Percentiles rank a stretch among this genome's conserved stretches.
Evolutionary conservation across 2,113 vertebrate species (phyloP).

Genomic region (Hyperoodon ampullatus): DNA sequence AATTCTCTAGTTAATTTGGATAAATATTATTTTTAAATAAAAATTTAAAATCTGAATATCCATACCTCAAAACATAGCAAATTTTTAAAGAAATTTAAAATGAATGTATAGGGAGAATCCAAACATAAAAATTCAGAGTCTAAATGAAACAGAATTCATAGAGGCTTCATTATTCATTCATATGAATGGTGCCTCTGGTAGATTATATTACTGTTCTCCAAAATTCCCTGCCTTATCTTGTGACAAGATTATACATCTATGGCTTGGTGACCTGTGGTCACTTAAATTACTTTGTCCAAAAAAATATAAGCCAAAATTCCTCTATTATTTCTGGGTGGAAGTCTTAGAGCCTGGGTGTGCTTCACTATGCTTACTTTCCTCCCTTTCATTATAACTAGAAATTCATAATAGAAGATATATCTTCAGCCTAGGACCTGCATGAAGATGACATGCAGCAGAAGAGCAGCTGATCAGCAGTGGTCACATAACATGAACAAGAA

Average conservation of each 20-base stretch:
- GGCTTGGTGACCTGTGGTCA: not conserved
- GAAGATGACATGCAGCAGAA: not conserved
- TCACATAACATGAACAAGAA: not conserved
- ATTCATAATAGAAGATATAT: not conserved
- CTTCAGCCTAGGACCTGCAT: not conserved
- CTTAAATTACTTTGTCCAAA: not conserved
- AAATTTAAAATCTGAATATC: not conserved
- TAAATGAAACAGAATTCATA: not conserved
- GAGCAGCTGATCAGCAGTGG: not conserved
- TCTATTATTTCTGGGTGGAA: not conserved
- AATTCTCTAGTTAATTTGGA: not conserved
- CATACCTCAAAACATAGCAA: not conserved
- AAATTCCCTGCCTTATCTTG: not conserved
- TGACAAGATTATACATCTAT: not conserved
- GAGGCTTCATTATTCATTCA: not conserved
- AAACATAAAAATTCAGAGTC: not conserved
- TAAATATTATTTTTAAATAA: not conserved
- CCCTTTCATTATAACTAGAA: not conserved
- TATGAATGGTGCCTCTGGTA: not conserved
- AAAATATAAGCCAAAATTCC: not conserved
- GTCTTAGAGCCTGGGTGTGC: not conserved
- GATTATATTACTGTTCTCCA: not conserved
- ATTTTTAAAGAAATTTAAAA: slow-evolving; percentile 2
- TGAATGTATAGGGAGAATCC: not conserved
- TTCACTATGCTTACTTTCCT: not conserved